These are phyloP conservation scores for Adineta ricciae DNA, from an alignment of 2,888 invertebrate species.

Conservation along the genomic window DNA sequence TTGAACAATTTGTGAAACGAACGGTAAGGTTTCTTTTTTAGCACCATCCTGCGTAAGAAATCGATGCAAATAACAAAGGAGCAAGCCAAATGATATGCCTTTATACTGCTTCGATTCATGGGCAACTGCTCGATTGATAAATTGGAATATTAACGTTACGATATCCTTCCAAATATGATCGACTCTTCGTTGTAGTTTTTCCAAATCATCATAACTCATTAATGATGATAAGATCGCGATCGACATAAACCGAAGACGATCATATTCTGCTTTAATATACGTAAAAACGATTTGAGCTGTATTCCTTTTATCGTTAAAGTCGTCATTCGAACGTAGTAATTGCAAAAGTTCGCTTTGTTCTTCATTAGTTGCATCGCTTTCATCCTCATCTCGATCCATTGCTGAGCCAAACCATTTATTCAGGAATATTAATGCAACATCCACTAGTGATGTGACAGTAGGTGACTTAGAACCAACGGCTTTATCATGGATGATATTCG, in stretches of 20 bases:
- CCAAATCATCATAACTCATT: neutral
- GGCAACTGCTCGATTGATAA: neutral
- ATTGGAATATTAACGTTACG: neutral
- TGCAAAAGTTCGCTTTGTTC: neutral
- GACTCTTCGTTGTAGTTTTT: neutral
- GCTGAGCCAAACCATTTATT: neutral
- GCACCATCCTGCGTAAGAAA: neutral
- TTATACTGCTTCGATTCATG: neutral
- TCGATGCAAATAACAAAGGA: neutral
- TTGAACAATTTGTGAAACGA: neutral
- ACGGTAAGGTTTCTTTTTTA: neutral
- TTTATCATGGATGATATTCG: neutral
- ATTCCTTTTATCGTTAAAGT: neutral
- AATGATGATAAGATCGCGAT: neutral
- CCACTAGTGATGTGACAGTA: neutral
- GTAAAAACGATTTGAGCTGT: neutral
- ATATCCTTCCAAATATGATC: neutral
- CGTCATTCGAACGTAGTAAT: neutral
- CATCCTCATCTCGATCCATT: neutral
- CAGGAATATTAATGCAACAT: neutral
- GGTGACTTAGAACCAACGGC: neutral
- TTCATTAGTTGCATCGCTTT: neutral
- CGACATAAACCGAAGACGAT: neutral
- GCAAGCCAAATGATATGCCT: neutral
- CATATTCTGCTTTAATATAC: neutral